Conservation (phyloP, 2,113 vertebrate species). For the Glaucomys volans region DNA sequence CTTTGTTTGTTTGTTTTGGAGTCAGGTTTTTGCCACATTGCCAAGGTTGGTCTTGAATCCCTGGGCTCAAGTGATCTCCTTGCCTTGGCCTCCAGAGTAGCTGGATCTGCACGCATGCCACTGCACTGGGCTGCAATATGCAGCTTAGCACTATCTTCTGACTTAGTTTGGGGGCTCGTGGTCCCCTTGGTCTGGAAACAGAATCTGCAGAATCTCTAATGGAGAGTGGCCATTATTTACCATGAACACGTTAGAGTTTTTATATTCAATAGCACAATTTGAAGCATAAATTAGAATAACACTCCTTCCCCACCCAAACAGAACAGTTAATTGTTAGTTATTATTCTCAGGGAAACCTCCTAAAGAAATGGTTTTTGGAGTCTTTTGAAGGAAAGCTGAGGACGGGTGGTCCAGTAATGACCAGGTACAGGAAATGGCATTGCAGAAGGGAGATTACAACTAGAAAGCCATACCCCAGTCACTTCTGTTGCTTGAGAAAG, state of each 20-base stretch:
- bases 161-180: neutral
- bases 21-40: neutral
- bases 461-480: neutral
- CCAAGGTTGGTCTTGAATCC: neutral
- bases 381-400: slow-evolving; percentile 38
- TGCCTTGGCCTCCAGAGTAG: neutral
- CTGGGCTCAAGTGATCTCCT: neutral
- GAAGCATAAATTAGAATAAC: slow-evolving; percentile 10
- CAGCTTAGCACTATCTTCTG: neutral
- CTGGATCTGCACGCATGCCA: too few relatives aligned
- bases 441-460: neutral
- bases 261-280: slow-evolving; percentile 45
- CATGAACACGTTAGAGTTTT: neutral
- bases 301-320: slow-evolving; percentile 21
- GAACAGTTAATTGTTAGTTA: neutral
- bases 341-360: neutral
- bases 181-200: slow-evolving; percentile 14
- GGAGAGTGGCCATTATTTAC: neutral
- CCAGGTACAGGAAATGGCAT: neutral
- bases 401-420: neutral
- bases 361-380: neutral
- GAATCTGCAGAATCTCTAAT: neutral
- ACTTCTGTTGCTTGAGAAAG: neutral
- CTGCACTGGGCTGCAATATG: neutral
- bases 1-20: neutral